Conservation (phyloP, 2,113 vertebrate genomes). For the Urocitellus parryii region DNA sequence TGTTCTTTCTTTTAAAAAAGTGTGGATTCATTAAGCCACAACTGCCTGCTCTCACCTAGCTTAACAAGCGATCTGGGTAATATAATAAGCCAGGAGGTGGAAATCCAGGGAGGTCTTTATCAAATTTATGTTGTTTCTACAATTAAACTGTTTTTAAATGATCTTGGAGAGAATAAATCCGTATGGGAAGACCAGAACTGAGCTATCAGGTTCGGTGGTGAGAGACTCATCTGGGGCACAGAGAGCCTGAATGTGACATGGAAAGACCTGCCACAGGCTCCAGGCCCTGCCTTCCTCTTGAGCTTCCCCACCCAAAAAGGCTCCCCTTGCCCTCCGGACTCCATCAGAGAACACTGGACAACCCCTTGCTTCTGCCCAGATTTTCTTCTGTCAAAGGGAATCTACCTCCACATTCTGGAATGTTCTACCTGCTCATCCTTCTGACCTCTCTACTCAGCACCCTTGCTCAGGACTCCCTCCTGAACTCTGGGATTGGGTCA, state of each 20-base stretch:
- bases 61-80: background rate
- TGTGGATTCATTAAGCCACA: background rate
- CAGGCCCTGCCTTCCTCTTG: background rate
- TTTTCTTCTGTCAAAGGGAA: background rate
- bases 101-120: background rate
- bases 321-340: rapidly evolving
- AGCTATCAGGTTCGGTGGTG: background rate
- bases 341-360: background rate
- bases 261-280: background rate
- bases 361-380: background rate
- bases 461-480: background rate
- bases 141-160: background rate
- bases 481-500: background rate
- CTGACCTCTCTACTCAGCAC: background rate
- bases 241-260: rapidly evolving
- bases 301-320: rapidly evolving
- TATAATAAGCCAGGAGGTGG: background rate
- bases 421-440: rapidly evolving
- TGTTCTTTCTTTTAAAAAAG: background rate
- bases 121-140: background rate
- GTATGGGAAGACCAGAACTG: background rate
- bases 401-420: background rate
- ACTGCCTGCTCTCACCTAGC: background rate
- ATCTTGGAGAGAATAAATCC: background rate
- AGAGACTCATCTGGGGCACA: background rate